Evolutionary conservation across 2,888 invertebrate species (phyloP).

Genomic region (Coenonympha arcania): DNA sequence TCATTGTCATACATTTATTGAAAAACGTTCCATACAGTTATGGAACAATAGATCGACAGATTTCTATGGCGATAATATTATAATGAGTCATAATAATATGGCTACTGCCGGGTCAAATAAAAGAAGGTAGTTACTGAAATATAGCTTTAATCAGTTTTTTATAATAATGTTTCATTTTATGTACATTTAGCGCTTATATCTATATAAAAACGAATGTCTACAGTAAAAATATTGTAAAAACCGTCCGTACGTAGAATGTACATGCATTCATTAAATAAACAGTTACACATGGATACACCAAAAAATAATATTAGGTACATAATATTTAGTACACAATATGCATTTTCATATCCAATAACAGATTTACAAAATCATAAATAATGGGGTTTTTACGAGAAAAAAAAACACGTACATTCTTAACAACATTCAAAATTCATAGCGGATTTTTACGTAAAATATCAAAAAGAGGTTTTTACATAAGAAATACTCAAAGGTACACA

Average conservation of each 20-base stretch:
- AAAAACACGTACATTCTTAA: background rate
- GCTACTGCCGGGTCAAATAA: slow-evolving; percentile 29
- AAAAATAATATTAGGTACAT: background rate
- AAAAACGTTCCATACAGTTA: no score
- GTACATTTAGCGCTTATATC: slow-evolving; percentile 63
- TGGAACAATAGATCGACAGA: no score
- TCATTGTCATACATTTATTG: no score
- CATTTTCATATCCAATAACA: no score
- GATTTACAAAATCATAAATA: background rate
- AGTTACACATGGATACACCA: background rate
- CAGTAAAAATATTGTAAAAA: slow-evolving; percentile 69
- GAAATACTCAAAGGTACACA: no score
- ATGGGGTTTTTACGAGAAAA: background rate
- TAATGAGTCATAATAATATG: no score
- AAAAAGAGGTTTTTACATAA: no score
- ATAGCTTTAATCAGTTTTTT: slow-evolving; percentile 69
- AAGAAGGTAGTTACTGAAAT: slow-evolving; percentile 57
- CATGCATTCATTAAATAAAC: background rate
- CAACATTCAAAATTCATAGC: no score
- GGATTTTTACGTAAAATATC: no score
- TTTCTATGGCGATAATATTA: no score
- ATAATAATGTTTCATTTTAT: slow-evolving; percentile 60
- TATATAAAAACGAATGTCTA: slow-evolving; percentile 64
- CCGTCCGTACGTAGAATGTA: slow-evolving; percentile 30
- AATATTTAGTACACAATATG: background rate